A percentile compares a stretch with the other conserved stretches of the same genome.
These are phyloP conservation scores for Mus caroli DNA, from an alignment of 2,797 vertebrate species.

Conservation along the genomic window DNA sequence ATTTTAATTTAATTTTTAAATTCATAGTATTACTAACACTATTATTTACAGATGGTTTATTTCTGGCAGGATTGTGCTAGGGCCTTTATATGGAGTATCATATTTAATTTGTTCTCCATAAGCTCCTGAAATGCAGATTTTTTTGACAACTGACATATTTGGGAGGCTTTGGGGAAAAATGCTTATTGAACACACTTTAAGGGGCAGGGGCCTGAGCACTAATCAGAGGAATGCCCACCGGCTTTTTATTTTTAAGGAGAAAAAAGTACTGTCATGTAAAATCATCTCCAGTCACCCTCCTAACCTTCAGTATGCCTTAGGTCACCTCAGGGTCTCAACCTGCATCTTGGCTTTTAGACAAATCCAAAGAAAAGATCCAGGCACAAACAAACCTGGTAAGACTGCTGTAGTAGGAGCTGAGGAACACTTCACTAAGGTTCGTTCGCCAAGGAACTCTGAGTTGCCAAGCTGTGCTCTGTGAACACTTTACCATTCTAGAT, in stretches of 20 bases:
- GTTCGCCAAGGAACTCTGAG: constrained; percentile 52
- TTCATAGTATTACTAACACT: background rate
- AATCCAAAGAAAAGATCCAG: constrained; percentile 29
- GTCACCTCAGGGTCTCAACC: background rate
- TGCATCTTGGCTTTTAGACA: constrained; percentile 24
- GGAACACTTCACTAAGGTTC: constrained; percentile 14
- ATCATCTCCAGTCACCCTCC: background rate
- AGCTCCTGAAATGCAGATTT: background rate
- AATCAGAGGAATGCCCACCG: background rate
- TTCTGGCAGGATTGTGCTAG: constrained; percentile 9
- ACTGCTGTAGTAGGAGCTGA: constrained; percentile 7
- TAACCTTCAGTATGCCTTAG: constrained; percentile 14
- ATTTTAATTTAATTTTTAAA: background rate
- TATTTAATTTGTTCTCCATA: constrained; percentile 11
- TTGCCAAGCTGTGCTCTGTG: constrained; percentile 55
- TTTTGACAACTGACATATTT: background rate
- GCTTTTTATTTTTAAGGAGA: constrained; percentile 22
- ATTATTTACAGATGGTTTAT: background rate
- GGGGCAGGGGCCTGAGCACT: background rate
- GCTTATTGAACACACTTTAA: background rate
- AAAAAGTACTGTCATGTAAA: constrained; percentile 44
- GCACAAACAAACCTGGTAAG: background rate
- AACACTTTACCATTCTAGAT: constrained; percentile 65
- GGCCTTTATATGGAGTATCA: background rate
- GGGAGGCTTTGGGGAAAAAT: background rate